Base-by-base conservation (phyloP, 2,113 vertebrate species). In the Misgurnus mizolepis region DNA sequence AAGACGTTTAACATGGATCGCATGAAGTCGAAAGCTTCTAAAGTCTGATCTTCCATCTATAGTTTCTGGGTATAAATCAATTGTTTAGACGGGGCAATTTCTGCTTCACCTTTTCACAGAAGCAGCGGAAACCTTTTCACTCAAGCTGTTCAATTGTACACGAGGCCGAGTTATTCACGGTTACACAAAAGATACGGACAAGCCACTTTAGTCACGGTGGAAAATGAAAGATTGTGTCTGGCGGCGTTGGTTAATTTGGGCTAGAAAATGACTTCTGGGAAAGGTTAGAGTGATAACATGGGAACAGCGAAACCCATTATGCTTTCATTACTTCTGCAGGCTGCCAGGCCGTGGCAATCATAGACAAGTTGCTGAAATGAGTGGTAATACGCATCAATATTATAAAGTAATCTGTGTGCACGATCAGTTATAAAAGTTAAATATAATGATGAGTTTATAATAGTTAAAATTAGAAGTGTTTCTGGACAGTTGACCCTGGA, bases 301-400 rank as follows among this genome's bases (percentile, higher is more conserved):
- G 27, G 58, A 77, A 72, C 81, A 74, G 68, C 62, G n/a, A 47
- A 76, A 65, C 61, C 47, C 65, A 76, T 83, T 75, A 75, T n/a
- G 76, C 50, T 65, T 83, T 76, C 71, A 80, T 80, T 83, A 83
- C 64, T 69, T n/a, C 3, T 11, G 12, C 69, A 69, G 70, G 47
- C 75, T 65, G 55, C n/a, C 58, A 65, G 65, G 41, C 66, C 15
- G 22, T 40, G 55, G 58, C 75, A 69, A 83, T 79, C 76, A 75
- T 68, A n/a, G 55, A 34, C 6, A 18, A 67, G 61, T 49, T 70
- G 68, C 17, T 12, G 64, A 53, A 58, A 76, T 76, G 55, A 34
- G 14, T 34, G 64, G 27, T 4, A n/a, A 72, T 17, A 15, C 15
- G 1, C 45, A 76, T n/a, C 62, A 79, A 12, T 81, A 34, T 73